phyloP scores from a whole-genome alignment of 2,888 invertebrate species.

The Nephrotoma flavescens region DNA sequence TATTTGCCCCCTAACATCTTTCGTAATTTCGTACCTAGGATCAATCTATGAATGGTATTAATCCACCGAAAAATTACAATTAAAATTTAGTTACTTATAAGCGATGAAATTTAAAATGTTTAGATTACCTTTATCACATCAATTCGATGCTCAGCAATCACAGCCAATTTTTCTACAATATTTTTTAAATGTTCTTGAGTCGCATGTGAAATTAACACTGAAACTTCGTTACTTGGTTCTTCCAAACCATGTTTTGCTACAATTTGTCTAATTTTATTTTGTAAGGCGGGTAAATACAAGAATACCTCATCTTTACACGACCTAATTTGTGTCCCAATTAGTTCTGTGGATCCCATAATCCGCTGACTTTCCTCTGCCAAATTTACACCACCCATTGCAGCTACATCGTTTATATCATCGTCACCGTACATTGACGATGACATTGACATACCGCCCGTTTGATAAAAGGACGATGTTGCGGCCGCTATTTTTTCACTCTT shows the following conservation, averaged over 20 bases:
- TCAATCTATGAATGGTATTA: conserved; percentile 44
- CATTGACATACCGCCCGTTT: conserved; percentile 34
- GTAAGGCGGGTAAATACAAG: conserved; percentile 61
- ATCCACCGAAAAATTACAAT: conserved; percentile 1
- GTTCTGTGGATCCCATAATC: conserved; percentile 79
- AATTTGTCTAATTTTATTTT: conserved; percentile 59
- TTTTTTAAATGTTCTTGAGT: conserved; percentile 86
- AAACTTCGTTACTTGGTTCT: conserved; percentile 73
- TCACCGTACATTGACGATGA: conserved; percentile 52
- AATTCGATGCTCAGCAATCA: conserved; percentile 87
- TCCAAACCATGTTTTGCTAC: conserved; percentile 66
- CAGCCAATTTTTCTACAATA: conserved; percentile 77
- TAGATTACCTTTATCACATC: conserved; percentile 68
- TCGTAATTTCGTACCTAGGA: conserved; percentile 74
- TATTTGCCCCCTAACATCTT: conserved; percentile 82
- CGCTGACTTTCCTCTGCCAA: conserved; percentile 90
- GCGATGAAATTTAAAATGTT: neutral
- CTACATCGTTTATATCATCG: conserved; percentile 96
- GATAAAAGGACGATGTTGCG: conserved; percentile 33
- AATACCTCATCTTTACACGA: conserved; percentile 91
- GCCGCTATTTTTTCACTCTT: conserved; percentile 68
- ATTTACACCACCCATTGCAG: conserved; percentile 98
- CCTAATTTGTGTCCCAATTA: conserved; percentile 73
- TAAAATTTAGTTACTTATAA: neutral
- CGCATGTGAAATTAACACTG: conserved; percentile 82